Base-by-base conservation (phyloP, 2,888 invertebrate species). In the Drosophila phalerata region DNA sequence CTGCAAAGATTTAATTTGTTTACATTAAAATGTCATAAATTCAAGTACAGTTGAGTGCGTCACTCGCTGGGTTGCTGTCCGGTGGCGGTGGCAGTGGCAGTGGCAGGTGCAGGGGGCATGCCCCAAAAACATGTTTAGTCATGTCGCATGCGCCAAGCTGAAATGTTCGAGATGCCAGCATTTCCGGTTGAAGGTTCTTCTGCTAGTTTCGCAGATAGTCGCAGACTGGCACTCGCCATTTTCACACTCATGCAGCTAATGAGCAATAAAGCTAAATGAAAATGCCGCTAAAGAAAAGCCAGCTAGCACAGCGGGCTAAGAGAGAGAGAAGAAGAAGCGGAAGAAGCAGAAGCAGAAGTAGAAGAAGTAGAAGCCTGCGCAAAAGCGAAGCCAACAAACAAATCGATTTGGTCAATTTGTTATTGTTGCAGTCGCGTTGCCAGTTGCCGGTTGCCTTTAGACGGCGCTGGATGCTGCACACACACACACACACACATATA, bases 361-460 rank as follows among this genome's bases (percentile, higher is more conserved):
- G 37, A 38, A 49, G 47, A 17, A 34, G 43, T 42, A 56, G 55
- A 78, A 45, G 48, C 30, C 40, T 19, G 47, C n/a, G 40, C 55
- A 67, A 63, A 57, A 74, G 76, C 79, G 64, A 58, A 73, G 70
- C 67, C 69, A 81, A 76, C 76, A 89, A 88, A 79, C 75, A 89
- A 88, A 89, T 89, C 88, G 89, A 88, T 86, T 88, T 88, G 85
- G 77, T 83, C 81, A 82, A 88, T 89, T 88, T 87, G 87, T 79
- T 89, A 83, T 85, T 89, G 85, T 82, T 85, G 85, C 75, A 72
- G 56, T 71, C 65, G 66, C 62, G 74, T 57, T 65, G 67, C 61
- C 51, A 51, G 49, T 49, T 48, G 51, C 47, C 34, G 32, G 49
- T 49, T 34, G 53, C 63, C 68, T 42, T 51, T 66, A 15, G 38